phyloP scores from a whole-genome alignment of 2,888 invertebrate species.

The Acanthococcus lagerstroemiae region DNA sequence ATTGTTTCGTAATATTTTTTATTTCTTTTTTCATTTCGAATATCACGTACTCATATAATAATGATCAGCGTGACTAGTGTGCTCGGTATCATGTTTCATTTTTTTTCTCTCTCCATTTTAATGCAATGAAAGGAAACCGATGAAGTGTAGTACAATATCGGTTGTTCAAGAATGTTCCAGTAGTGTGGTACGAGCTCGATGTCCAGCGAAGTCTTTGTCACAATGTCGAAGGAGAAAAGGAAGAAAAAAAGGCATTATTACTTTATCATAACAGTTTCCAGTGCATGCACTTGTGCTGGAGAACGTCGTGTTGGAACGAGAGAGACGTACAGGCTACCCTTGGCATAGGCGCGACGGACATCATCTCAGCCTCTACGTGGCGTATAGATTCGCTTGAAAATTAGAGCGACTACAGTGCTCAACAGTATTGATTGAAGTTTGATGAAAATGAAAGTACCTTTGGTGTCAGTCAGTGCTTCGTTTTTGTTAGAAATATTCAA shows the following conservation, averaged over 20 bases:
- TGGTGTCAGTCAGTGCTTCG: too few relatives aligned
- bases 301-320: too few relatives aligned
- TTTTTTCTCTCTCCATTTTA: background rate
- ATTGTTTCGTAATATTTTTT: constrained; percentile 4
- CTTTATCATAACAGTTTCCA: too few relatives aligned
- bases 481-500: too few relatives aligned
- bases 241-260: background rate
- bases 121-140: background rate
- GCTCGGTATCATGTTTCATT: constrained; percentile 1
- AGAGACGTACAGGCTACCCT: too few relatives aligned
- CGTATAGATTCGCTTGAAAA: too few relatives aligned
- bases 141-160: background rate
- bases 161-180: background rate
- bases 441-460: too few relatives aligned
- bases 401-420: too few relatives aligned
- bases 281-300: too few relatives aligned
- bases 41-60: constrained; percentile 6
- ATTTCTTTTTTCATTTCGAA: background rate
- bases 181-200: background rate
- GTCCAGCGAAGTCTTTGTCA: background rate
- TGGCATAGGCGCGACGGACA: too few relatives aligned
- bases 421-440: too few relatives aligned
- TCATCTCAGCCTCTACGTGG: too few relatives aligned
- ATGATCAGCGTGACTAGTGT: constrained; percentile 6
- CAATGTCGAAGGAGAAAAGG: background rate